Evolutionary conservation across 2,888 invertebrate genomes (phyloP).

Genomic region (Alloscopus bannaensis): DNA sequence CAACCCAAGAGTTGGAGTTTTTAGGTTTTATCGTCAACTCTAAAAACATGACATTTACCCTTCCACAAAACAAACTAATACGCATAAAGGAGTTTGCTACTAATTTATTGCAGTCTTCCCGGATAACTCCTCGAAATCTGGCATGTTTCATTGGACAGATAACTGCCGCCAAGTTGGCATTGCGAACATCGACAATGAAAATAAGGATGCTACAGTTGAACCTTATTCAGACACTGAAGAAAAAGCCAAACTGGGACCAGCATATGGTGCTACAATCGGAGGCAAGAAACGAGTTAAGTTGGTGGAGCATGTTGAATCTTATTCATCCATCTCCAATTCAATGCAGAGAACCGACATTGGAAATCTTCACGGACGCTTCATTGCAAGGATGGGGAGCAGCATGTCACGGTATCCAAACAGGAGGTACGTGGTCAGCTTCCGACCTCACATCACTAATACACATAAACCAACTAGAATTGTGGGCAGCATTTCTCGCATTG

Average conservation of each 20-base stretch:
- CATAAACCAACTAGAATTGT: conserved; percentile 21
- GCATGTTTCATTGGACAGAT: conserved; percentile 3
- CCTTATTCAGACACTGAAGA: background rate
- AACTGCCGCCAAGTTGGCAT: background rate
- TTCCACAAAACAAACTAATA: background rate
- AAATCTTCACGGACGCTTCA: conserved; percentile 36
- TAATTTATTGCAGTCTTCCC: background rate
- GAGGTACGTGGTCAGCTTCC: conserved; percentile 25
- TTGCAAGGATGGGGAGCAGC: conserved; percentile 37
- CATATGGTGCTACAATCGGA: background rate
- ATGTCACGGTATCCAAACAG: conserved; percentile 19
- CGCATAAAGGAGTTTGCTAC: background rate
- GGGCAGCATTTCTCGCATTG: conserved; percentile 28
- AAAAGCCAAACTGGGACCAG: background rate
- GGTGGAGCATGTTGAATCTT: background rate
- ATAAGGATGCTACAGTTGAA: background rate
- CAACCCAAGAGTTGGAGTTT: conserved; percentile 8
- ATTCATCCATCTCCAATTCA: conserved; percentile 7
- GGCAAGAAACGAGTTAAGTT: background rate
- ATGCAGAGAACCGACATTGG: background rate
- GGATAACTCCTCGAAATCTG: background rate
- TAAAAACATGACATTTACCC: background rate
- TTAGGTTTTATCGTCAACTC: conserved; percentile 6
- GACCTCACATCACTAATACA: conserved; percentile 18
- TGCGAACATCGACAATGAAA: conserved; percentile 1